A percentile compares a stretch with the other conserved stretches of the same genome.
These are phyloP conservation scores for Sebastes fasciatus DNA, from an alignment of 2,113 vertebrate species.

Conservation along the genomic window DNA sequence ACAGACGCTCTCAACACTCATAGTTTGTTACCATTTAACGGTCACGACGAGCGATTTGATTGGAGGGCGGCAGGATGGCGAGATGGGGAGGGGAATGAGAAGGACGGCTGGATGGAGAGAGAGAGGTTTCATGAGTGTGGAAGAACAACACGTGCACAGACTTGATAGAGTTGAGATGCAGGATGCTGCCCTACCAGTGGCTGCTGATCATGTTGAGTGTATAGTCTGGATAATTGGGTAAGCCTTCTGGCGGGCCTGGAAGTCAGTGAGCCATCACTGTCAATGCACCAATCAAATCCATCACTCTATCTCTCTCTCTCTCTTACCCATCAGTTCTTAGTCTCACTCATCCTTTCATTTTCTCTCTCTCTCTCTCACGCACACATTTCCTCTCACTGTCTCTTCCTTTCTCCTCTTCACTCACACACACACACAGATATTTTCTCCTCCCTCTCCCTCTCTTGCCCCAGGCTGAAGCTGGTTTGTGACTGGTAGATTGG, in stretches of 20 bases:
- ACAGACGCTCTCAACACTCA: not conserved
- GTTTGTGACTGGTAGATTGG: no score
- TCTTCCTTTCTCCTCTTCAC: not conserved
- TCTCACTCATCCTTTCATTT: not conserved
- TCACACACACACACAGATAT: not conserved
- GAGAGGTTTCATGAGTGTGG: slow-evolving; percentile 5
- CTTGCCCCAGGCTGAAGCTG: not conserved
- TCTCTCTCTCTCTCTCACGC: not conserved
- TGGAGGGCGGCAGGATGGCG: slow-evolving; percentile 15
- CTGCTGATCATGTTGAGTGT: slow-evolving; percentile 33
- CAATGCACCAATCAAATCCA: slow-evolving; percentile 21
- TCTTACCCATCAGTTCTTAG: not conserved
- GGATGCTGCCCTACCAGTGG: not conserved
- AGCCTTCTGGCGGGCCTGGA: slow-evolving; percentile 50
- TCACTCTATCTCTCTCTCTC: not conserved
- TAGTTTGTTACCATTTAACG: slow-evolving; percentile 31
- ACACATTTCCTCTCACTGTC: not conserved
- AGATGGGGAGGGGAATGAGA: not conserved
- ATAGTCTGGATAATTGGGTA: slow-evolving; percentile 52
- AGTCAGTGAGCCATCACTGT: slow-evolving; percentile 52
- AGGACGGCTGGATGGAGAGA: not conserved
- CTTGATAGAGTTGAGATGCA: slow-evolving; percentile 7
- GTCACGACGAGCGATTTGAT: not conserved
- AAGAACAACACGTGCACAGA: slow-evolving; percentile 9
- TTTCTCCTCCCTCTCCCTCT: slow-evolving; percentile 6